Evolutionary conservation across 2,113 vertebrate species (phyloP).

Genomic region (Oxyura jamaicensis): DNA sequence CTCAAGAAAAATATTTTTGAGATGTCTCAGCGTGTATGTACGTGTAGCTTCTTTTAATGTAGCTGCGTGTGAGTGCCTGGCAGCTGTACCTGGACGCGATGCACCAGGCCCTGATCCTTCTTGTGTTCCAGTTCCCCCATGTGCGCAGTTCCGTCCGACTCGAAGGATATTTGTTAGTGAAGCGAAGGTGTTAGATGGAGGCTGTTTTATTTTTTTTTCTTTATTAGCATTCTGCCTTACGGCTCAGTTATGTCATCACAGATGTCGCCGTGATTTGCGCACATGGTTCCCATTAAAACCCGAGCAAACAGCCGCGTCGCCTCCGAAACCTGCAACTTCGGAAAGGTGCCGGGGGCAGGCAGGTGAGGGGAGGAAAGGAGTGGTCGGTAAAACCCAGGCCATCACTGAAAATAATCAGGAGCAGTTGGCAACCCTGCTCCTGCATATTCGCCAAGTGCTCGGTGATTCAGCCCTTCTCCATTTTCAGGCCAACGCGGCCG

Average conservation of each 20-base stretch:
- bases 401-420: constrained; percentile 29
- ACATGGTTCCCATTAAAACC: background rate
- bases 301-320: fast-evolving
- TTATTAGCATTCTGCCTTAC: fast-evolving
- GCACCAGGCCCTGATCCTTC: background rate
- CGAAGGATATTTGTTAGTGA: background rate
- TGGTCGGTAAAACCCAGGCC: constrained; percentile 34
- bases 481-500: constrained; percentile 85
- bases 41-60: background rate
- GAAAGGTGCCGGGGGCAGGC: background rate
- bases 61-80: too few relatives aligned
- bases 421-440: constrained; percentile 46
- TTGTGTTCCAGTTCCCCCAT: fast-evolving
- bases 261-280: background rate
- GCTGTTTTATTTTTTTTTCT: background rate
- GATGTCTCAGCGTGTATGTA: fast-evolving
- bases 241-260: background rate
- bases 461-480: constrained; percentile 69
- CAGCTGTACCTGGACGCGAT: fast-evolving
- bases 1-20: background rate
- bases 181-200: background rate
- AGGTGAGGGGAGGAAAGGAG: constrained; percentile 36
- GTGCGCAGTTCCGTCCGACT: background rate
- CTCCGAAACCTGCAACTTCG: background rate
- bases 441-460: constrained; percentile 49